Base-by-base conservation (phyloP, 1,140 invertebrate genomes). In the Bombus ignitus region DNA sequence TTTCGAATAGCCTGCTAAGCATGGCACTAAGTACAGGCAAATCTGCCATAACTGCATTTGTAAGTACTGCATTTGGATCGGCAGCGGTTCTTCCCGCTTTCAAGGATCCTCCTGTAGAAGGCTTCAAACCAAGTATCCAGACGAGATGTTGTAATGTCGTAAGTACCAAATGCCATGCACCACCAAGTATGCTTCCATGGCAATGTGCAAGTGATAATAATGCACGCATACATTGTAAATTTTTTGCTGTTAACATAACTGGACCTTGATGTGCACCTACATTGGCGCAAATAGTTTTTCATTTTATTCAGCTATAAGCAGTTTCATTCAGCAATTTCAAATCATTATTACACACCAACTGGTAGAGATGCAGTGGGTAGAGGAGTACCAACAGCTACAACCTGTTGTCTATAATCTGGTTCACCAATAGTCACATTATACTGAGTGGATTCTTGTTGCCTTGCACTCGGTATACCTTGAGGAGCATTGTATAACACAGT, bases 161-260 rank as follows among this genome's bases (percentile, higher is more conserved):
- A 18, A 99, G 96, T 6, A 99, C 98, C 59, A 99, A 97, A 93
- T 99, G 97, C 99, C 99, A 99, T 1, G 98, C 98, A 83, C 98
- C 97, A 68, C 98, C 98, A 32, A 99, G 95, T 87, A 99, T 98
- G 88, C 97, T 97, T 2, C 99, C 99, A 95, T 99, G 98, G 90
- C 98, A 97, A 93, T 99, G 98, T 5, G 99, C 98, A 57, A 99
- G 95, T 86, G 97, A 96, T 28, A 99, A 95, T 47, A 99, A 95
- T 10, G 99, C 97, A 88, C 98, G 96, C 97, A 99, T 99, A 66
- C 98, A 99, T 91, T 99, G 98, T 37, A 99, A 96, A 96, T 99
- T 99, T 92, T 99, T 99, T 0, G 98, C 98, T 10, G 99, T 99
- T 91, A 99, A 96, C 98, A 99, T 99, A 57, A 99, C 99, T n/a